phyloP scores from a whole-genome alignment of 2,113 vertebrate genomes.

The Takifugu flavidus region DNA sequence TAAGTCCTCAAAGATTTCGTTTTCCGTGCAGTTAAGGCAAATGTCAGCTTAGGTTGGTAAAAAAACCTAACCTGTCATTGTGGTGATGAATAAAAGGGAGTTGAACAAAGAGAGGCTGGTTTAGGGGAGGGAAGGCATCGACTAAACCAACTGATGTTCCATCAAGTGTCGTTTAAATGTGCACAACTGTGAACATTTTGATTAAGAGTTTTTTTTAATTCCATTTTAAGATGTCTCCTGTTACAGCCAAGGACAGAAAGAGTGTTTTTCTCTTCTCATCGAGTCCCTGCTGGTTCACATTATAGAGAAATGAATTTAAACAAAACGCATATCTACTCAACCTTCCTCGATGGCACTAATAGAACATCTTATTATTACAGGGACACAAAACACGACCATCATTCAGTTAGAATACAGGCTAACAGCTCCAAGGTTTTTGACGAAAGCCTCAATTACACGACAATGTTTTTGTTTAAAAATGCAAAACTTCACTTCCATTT shows the following conservation, averaged over 20 bases:
- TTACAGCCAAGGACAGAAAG: neutral
- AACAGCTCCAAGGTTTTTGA: too few species aligned
- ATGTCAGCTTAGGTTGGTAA: constrained; percentile 12
- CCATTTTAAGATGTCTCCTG: neutral
- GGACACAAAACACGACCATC: neutral
- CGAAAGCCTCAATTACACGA: too few species aligned
- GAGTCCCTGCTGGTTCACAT: neutral
- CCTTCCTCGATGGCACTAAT: constrained; percentile 12
- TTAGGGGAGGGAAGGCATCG: too few species aligned
- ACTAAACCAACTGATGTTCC: neutral
- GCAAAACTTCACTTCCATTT: too few species aligned
- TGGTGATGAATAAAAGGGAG: neutral
- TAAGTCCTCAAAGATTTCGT: constrained; percentile 34
- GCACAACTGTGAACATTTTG: neutral
- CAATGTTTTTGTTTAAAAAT: too few species aligned
- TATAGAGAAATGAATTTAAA: constrained; percentile 10
- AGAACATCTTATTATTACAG: constrained; percentile 5
- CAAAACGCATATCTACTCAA: neutral
- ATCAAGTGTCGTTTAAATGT: neutral
- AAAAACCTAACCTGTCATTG: neutral
- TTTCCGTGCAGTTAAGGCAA: constrained; percentile 2
- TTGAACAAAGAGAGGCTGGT: neutral
- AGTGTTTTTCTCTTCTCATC: neutral
- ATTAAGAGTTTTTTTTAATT: neutral
- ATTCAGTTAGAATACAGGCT: neutral